Percentiles rank a stretch among this genome's conserved stretches.
Conservation (phyloP, 2,888 invertebrate species). For the Blera fallax region DNA sequence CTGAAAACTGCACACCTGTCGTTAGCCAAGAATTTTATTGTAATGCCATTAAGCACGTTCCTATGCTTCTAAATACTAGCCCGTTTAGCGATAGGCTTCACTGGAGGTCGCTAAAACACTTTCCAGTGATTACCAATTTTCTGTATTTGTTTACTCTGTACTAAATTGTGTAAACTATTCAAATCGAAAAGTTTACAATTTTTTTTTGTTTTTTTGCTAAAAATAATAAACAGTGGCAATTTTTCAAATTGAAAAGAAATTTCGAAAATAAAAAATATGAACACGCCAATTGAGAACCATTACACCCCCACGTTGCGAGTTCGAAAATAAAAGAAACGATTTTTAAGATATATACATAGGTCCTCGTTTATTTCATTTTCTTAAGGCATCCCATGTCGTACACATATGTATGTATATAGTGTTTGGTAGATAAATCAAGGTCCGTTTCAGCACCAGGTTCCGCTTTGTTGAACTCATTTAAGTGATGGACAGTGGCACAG, state of each 20-base stretch:
- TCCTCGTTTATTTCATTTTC: neutral
- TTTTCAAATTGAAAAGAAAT: conserved; percentile 21
- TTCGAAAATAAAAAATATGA: conserved; percentile 1
- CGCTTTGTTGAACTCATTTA: conserved; percentile 10
- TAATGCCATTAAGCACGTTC: conserved; percentile 5
- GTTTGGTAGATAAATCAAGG: conserved; percentile 22
- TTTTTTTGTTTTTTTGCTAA: neutral
- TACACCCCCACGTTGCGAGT: neutral
- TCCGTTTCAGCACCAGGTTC: neutral
- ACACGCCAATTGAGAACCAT: conserved; percentile 35
- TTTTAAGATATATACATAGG: neutral
- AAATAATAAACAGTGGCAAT: conserved; percentile 47
- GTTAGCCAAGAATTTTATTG: neutral
- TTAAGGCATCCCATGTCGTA: neutral
- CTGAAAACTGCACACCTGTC: conserved; percentile 10
- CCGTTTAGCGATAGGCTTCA: neutral
- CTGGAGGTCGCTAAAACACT: conserved; percentile 28
- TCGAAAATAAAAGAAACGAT: neutral
- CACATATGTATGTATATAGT: neutral
- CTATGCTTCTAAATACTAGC: neutral
- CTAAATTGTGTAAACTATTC: conserved; percentile 41
- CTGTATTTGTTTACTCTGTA: conserved; percentile 38
- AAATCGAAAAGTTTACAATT: conserved; percentile 58
- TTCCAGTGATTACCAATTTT: conserved; percentile 1
- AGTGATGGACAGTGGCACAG: conserved; percentile 26